phyloP scores from a whole-genome alignment of 2,113 vertebrate genomes.

The Lophius piscatorius region DNA sequence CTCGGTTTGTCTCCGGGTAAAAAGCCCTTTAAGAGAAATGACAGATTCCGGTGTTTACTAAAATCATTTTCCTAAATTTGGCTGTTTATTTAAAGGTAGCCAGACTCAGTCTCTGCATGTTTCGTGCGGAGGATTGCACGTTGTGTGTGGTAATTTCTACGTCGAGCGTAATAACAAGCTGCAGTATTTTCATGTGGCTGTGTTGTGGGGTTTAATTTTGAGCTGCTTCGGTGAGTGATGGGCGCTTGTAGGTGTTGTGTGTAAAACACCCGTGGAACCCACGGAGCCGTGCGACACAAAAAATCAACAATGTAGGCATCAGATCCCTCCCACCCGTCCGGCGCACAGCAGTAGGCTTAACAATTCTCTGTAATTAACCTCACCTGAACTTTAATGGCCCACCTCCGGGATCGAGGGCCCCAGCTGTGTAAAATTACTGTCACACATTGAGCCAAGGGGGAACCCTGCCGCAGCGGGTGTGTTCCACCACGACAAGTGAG shows the following conservation, averaged over 20 bases:
- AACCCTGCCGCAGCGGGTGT: slow-evolving; percentile 61
- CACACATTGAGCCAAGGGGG: slow-evolving; percentile 62
- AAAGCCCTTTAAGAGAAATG: slow-evolving; percentile 47
- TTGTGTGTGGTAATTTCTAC: slow-evolving; percentile 58
- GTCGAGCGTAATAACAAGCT: slow-evolving; percentile 68
- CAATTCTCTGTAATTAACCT: slow-evolving; percentile 83
- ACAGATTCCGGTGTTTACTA: slow-evolving; percentile 32
- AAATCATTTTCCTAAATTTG: slow-evolving; percentile 56
- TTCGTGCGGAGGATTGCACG: slow-evolving; percentile 53
- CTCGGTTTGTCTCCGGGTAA: slow-evolving; percentile 22
- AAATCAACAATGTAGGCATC: slow-evolving; percentile 57
- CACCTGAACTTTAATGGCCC: slow-evolving; percentile 81
- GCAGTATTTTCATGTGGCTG: slow-evolving; percentile 64
- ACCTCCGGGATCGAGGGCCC: slow-evolving; percentile 72
- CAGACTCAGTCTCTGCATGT: slow-evolving; percentile 34
- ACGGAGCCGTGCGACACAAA: slow-evolving; percentile 51
- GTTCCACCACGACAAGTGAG: slow-evolving; percentile 67
- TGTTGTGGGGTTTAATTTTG: slow-evolving; percentile 69
- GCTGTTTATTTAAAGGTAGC: slow-evolving; percentile 58
- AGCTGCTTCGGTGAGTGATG: slow-evolving; percentile 68
- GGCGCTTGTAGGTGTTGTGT: slow-evolving; percentile 74
- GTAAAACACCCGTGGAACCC: slow-evolving; percentile 69
- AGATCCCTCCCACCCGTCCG: slow-evolving; percentile 62
- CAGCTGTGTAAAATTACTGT: slow-evolving; percentile 75
- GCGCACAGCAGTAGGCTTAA: slow-evolving; percentile 72